Base-by-base conservation (phyloP, 2,797 vertebrate species). In the Ceryle rudis region DNA sequence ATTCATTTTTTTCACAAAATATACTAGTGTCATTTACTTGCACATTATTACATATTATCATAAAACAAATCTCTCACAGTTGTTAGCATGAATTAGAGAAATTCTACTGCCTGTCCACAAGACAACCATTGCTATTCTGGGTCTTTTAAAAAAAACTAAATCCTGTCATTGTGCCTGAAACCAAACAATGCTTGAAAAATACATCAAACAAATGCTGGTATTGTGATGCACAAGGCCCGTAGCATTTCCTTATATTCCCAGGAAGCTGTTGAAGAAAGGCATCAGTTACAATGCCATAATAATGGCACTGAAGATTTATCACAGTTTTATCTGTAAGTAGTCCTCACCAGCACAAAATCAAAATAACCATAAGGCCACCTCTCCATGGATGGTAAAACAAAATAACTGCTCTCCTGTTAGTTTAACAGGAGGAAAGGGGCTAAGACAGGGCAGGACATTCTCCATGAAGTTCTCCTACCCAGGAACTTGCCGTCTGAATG, bases 1-100 rank as follows among this genome's bases (percentile, higher is more conserved):
- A 90, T 95, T 96, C 91, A 95, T 96, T 93, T 96, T 97, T 93
- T 92, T 94, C 35, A 82, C 49, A 94, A 97, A 97, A 95, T 97
- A 96, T 93, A 95, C 88, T 95, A 77, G 94, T 90, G 66, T 73
- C 85, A 91, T 93, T 90, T 95, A 82, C 77, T 86, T 64, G 58
- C 86, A 87, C 88, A 33, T 97, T 75, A 85, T 77, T 7, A 94
- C 96, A 80, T 87, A 62, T 86, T 90, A 82, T 22, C 94, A 95
- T 96, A 93, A 96, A 97, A 80, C 37, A 95, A 88, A 75, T 86
- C 85, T 91, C 46, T 52, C 55, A 29, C 6, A 94, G 81, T 90
- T 83, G 61, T 96, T 93, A 90, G 23, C 10, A 79, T 87, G 78
- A 97, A 93, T 78, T 92, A 94, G 57, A 67, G 74, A 94, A 82